phyloP scores from a whole-genome alignment of 2,797 vertebrate species.

The Hybognathus amarus region DNA sequence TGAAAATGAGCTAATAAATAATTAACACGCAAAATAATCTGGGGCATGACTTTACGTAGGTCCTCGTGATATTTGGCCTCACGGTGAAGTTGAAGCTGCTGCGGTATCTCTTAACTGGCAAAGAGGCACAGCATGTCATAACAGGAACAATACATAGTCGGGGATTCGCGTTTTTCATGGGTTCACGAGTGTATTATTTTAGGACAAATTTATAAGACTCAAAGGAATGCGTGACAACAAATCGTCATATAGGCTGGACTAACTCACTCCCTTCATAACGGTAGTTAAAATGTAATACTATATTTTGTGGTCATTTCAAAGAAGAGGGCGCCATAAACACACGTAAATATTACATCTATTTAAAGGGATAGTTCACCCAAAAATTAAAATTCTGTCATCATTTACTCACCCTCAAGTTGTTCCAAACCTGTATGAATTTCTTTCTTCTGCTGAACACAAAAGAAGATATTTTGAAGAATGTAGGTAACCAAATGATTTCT shows the following conservation, averaged over 20 bases:
- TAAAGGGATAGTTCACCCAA: no score
- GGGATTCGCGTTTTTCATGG: slow-evolving; percentile 63
- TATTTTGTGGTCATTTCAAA: slow-evolving; percentile 49
- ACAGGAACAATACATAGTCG: slow-evolving; percentile 57
- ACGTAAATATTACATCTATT: not conserved
- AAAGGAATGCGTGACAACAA: slow-evolving; percentile 73
- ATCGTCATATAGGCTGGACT: slow-evolving; percentile 62
- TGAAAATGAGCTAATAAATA: slow-evolving; percentile 28
- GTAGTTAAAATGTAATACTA: slow-evolving; percentile 56
- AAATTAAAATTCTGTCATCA: no score
- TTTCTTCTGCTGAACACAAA: no score
- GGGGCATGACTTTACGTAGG: slow-evolving; percentile 40
- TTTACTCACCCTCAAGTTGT: no score
- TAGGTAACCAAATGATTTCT: no score
- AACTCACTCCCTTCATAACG: slow-evolving; percentile 56
- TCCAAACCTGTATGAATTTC: no score
- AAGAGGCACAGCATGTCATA: slow-evolving; percentile 30
- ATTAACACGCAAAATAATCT: slow-evolving; percentile 9
- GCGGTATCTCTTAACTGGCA: not conserved
- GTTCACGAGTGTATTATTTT: slow-evolving; percentile 67
- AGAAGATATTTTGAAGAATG: no score
- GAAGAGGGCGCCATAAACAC: slow-evolving; percentile 61
- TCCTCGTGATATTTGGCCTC: slow-evolving; percentile 37
- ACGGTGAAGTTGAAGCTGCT: not conserved
- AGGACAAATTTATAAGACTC: slow-evolving; percentile 65